These are phyloP conservation scores for Brachystomella parvula DNA, from an alignment of 1,140 invertebrate genomes.

Conservation along the genomic window DNA sequence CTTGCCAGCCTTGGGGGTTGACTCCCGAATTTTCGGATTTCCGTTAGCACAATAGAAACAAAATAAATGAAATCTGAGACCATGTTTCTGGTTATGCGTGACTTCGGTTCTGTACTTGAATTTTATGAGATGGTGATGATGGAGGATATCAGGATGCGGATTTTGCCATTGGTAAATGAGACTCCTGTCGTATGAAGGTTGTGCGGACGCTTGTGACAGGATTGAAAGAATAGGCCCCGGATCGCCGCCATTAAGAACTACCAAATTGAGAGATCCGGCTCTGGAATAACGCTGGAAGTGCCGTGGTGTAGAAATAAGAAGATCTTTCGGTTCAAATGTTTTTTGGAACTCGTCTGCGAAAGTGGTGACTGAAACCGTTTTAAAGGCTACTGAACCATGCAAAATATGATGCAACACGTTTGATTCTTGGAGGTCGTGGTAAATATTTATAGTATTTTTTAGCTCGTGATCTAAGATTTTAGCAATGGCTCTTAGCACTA, in stretches of 20 bases:
- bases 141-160: not conserved
- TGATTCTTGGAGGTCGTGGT: no score
- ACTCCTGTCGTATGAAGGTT: not conserved
- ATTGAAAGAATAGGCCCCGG: not conserved
- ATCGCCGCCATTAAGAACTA: not conserved
- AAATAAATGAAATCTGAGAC: not conserved
- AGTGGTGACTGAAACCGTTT: not conserved
- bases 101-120: not conserved
- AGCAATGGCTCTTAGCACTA: no score
- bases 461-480: no score
- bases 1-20: not conserved
- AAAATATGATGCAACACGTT: no score
- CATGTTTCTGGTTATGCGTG: not conserved
- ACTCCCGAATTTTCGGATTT: not conserved
- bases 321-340: no score
- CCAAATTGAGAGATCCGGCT: not conserved
- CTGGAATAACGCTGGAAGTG: not conserved
- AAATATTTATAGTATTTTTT: not conserved
- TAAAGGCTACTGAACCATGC: not conserved
- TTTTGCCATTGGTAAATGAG: not conserved
- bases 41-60: not conserved
- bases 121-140: not conserved
- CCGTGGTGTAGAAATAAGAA: no score
- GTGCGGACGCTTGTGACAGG: not conserved
- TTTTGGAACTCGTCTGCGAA: not conserved